Conservation (phyloP, 1,140 invertebrate species). For the Lucilia cuprina region DNA sequence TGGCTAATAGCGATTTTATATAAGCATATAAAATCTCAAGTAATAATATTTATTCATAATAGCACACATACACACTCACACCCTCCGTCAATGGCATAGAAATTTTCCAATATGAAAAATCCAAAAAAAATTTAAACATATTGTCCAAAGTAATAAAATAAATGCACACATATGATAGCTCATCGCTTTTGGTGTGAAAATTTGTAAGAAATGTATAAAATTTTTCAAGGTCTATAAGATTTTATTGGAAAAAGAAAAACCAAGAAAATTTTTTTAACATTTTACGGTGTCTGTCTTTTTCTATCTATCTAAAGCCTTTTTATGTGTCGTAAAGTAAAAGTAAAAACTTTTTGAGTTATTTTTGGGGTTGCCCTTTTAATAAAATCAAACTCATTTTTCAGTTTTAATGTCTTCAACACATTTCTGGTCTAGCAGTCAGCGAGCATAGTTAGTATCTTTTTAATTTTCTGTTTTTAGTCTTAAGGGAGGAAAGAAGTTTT, state of each 20-base stretch:
- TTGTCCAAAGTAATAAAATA: not conserved
- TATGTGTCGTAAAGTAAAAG: too few relatives aligned
- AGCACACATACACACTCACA: not conserved
- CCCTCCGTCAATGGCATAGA: not conserved
- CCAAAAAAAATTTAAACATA: not conserved
- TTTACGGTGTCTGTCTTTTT: not conserved
- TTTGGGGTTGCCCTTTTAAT: not conserved
- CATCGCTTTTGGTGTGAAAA: not conserved
- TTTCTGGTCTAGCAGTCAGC: not conserved
- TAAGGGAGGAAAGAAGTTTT: not conserved
- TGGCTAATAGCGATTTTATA: not conserved
- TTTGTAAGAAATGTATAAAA: not conserved
- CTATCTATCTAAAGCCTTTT: too few relatives aligned
- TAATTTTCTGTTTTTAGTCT: not conserved
- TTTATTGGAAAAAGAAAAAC: not conserved
- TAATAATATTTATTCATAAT: not conserved
- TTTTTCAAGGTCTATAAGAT: not conserved
- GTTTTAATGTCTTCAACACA: not conserved
- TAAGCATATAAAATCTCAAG: not conserved
- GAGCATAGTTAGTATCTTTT: not conserved
- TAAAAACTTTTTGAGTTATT: not conserved
- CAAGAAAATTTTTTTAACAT: not conserved
- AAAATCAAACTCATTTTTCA: not conserved
- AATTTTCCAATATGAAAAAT: not conserved
- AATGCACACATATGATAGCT: not conserved